Base-by-base conservation (phyloP, 2,888 invertebrate genomes). In the Meteorus colon region DNA sequence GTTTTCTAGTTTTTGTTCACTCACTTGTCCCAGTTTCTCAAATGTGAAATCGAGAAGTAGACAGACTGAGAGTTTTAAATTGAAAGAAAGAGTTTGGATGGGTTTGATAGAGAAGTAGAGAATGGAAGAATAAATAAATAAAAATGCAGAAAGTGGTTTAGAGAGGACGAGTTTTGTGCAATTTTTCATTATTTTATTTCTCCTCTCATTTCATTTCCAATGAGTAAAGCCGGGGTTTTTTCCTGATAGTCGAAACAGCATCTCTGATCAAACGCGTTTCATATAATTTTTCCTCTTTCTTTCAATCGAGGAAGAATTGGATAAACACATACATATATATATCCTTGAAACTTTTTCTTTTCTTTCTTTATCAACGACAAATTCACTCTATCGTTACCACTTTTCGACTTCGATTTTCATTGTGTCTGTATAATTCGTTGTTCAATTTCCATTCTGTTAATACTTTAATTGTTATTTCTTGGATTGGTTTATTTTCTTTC, bases 41-140 rank as follows among this genome's bases (percentile, higher is more conserved):
- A 68, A 68, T 68, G 45, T 48, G 45, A 51, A 19, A 69, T 51
- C 10, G 60, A 71, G 60, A 71, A 62, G 55, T 59, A 37, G 60
- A 59, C 8, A 70, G 45, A 34, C 27, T 48, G 41, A 76, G 41
- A 73, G 67, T 62, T 24, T 24, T 19, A 65, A 37, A 41, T 41
- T 41, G 41, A 41, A 41, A 41, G 41, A 41, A 41, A 41, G 41
- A 41, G 41, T 41, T 12, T 41, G 41, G 41, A 10, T 67, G 60
- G 74, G 73, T 76, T 45, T 77, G 81, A 82, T 79, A 83, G 79
- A 82, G 77, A 83, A 80, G 77, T 19, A 78, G 77, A 79, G 79
- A 73, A 24, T 24, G 24, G 24, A 41, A 51, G 67, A 51, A 34
- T 24, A 65, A 63, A 71, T 45, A 41, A 60, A 27, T 16, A 51